Evolutionary conservation across 1,140 invertebrate species (phyloP).

Genomic region (Drosophila nebulosa): DNA sequence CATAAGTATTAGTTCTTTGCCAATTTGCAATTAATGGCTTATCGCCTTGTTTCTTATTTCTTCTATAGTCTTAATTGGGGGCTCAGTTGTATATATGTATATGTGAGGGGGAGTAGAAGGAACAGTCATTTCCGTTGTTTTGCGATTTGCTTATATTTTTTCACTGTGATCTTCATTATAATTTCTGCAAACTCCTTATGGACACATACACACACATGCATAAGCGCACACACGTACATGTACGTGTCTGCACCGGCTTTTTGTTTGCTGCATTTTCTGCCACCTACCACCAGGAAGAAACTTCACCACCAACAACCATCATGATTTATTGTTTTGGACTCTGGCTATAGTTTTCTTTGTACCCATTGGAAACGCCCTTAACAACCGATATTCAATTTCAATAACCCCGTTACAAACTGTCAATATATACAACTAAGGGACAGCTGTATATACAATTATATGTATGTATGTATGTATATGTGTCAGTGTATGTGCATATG

Average conservation of each 20-base stretch:
- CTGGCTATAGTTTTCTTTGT: conserved; percentile 6
- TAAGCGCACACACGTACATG: background rate
- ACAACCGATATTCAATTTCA: conserved; percentile 61
- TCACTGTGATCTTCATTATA: background rate
- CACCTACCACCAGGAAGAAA: conserved; percentile 27
- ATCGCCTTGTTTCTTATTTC: conserved; percentile 5
- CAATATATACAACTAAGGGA: conserved; percentile 19
- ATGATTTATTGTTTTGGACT: conserved; percentile 43
- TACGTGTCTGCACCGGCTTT: conserved; percentile 9
- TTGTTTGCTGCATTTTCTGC: conserved; percentile 9
- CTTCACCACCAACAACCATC: background rate
- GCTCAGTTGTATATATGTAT: too few species aligned
- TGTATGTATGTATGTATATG: conserved; percentile 5
- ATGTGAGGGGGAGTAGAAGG: background rate
- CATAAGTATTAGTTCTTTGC: conserved; percentile 19
- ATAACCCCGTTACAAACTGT: conserved; percentile 14
- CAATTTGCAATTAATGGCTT: conserved; percentile 41
- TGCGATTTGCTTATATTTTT: background rate
- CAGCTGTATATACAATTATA: conserved; percentile 25
- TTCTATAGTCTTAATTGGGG: background rate
- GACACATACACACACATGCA: too few species aligned
- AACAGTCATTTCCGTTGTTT: conserved; percentile 34
- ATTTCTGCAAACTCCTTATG: background rate
- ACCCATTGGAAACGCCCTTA: conserved; percentile 63
- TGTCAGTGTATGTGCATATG: background rate